Evolutionary conservation across 2,797 vertebrate genomes (phyloP).

Genomic region (Toxotes lorentzi): DNA sequence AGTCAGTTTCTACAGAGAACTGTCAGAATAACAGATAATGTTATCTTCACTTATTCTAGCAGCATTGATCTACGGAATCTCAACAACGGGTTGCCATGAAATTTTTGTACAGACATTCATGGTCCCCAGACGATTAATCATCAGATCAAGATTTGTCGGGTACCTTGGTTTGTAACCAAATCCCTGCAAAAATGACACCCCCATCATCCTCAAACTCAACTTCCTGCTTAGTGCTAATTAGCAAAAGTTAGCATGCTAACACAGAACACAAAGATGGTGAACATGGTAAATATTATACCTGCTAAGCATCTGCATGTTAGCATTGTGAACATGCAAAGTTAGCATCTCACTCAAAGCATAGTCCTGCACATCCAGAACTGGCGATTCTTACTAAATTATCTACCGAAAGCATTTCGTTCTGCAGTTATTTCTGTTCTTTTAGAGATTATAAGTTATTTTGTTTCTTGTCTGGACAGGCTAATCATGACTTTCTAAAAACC

Average conservation of each 20-base stretch:
- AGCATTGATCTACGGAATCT: background rate
- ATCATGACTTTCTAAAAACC: conserved; percentile 4
- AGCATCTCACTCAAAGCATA: conserved; percentile 2
- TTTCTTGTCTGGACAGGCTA: background rate
- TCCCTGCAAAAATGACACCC: background rate
- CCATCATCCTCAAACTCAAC: background rate
- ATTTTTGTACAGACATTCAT: background rate
- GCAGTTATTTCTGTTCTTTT: conserved; percentile 1
- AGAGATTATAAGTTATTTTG: background rate
- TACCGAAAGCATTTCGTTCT: background rate
- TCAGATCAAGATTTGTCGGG: background rate
- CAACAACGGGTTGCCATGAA: background rate
- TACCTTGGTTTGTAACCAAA: background rate
- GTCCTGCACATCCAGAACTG: conserved; percentile 1
- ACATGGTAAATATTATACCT: background rate
- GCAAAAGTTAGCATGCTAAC: background rate
- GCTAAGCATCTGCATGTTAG: background rate
- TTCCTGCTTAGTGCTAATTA: background rate
- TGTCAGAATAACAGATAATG: background rate
- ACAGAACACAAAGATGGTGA: background rate
- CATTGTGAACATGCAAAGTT: background rate
- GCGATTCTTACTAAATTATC: background rate
- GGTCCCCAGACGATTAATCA: background rate
- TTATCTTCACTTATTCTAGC: background rate
- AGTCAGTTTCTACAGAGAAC: background rate